Evolutionary conservation across 2,797 vertebrate species (phyloP).

Genomic region (Micrastur ruficollis): DNA sequence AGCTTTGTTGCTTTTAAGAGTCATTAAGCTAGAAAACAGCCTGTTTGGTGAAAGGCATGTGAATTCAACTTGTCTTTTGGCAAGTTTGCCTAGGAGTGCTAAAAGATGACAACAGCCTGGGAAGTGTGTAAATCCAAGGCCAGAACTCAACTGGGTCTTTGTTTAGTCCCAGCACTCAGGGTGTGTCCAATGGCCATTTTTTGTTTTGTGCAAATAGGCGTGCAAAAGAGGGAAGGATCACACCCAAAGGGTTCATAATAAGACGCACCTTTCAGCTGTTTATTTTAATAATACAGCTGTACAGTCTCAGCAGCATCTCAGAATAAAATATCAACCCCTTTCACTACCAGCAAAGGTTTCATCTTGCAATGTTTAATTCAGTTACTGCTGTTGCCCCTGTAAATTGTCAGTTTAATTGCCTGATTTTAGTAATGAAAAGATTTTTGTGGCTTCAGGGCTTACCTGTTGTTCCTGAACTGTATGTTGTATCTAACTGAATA

Average conservation of each 20-base stretch:
- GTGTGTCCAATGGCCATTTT: neutral
- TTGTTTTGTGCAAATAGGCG: conserved; percentile 29
- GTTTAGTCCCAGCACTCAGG: neutral
- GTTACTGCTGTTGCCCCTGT: neutral
- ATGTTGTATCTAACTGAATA: neutral
- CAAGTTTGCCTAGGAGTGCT: neutral
- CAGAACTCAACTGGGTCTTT: neutral
- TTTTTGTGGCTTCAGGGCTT: conserved; percentile 24
- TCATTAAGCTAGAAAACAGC: neutral
- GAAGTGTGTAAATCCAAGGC: neutral
- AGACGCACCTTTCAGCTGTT: conserved; percentile 42
- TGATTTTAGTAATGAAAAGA: conserved; percentile 39
- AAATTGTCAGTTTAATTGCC: conserved; percentile 44
- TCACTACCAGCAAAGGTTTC: conserved; percentile 38
- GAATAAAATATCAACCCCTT: conserved; percentile 42
- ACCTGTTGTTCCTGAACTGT: neutral
- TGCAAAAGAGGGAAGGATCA: neutral
- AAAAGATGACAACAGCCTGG: neutral
- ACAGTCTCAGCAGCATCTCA: neutral
- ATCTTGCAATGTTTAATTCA: conserved; percentile 63
- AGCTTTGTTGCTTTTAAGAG: neutral
- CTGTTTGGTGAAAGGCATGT: neutral
- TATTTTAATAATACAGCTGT: conserved; percentile 57
- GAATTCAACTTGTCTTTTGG: neutral
- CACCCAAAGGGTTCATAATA: neutral